Evolutionary conservation across 1,140 invertebrate genomes (phyloP).

Genomic region (Temnothorax curvispinosus): DNA sequence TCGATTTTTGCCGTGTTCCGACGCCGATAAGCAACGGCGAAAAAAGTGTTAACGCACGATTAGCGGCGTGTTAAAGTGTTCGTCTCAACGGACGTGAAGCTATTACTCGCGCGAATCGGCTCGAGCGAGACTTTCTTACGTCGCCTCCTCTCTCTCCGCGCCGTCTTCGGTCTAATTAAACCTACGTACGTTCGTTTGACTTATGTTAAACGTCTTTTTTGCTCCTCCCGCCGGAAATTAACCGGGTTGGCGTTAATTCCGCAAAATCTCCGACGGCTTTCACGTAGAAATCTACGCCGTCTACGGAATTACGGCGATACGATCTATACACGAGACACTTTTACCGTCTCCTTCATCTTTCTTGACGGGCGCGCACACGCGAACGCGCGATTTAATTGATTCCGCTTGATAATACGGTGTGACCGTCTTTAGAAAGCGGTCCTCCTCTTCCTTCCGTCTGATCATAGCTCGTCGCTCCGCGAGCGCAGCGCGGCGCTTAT

Average conservation of each 20-base stretch:
- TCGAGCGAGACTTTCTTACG: background rate
- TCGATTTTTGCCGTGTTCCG: constrained; percentile 45
- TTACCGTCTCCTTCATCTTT: constrained; percentile 20
- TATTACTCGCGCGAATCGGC: background rate
- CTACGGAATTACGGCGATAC: constrained; percentile 3
- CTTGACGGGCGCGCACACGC: constrained; percentile 31
- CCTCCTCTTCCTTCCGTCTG: background rate
- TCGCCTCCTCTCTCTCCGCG: background rate
- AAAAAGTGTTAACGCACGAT: constrained; percentile 39
- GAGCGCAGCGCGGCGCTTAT: background rate
- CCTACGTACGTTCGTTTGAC: background rate
- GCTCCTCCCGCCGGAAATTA: background rate
- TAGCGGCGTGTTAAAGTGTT: background rate
- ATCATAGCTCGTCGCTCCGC: background rate
- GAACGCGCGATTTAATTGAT: constrained; percentile 43
- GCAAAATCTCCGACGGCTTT: constrained; percentile 29
- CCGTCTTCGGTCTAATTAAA: background rate
- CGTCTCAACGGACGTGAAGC: background rate
- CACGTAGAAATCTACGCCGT: constrained; percentile 38
- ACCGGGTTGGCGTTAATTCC: background rate
- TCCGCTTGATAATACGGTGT: constrained; percentile 36
- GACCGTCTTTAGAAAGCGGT: constrained; percentile 41
- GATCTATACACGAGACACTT: constrained; percentile 47
- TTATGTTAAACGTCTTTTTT: background rate
- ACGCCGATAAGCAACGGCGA: constrained; percentile 10